These are phyloP conservation scores for Thripadectes ignobilis DNA, from an alignment of 2,797 vertebrate genomes.

Conservation along the genomic window DNA sequence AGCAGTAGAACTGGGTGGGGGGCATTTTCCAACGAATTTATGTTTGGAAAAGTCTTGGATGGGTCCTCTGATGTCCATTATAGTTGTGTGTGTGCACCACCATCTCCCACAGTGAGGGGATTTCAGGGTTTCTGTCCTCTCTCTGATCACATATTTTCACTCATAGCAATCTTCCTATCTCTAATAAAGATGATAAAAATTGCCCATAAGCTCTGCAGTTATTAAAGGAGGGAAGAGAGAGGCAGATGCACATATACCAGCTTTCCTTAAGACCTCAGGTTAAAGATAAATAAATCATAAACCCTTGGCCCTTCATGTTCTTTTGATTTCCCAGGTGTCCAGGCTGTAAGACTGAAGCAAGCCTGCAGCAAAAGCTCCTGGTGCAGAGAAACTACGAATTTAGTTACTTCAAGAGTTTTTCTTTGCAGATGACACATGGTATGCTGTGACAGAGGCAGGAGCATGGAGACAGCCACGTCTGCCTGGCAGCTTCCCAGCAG, in stretches of 20 bases:
- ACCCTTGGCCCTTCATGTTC: background rate
- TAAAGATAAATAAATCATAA: slow-evolving; percentile 25
- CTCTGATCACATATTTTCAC: background rate
- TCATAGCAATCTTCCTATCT: background rate
- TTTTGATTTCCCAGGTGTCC: background rate
- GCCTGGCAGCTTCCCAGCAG: background rate
- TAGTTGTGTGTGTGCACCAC: fast-evolving
- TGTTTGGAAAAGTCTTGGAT: fast-evolving
- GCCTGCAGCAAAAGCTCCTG: background rate
- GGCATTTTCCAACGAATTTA: fast-evolving
- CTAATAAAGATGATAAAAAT: background rate
- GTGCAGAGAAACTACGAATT: background rate
- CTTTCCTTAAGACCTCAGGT: background rate
- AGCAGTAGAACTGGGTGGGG: background rate
- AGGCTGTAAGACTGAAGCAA: background rate
- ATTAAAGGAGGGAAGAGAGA: background rate
- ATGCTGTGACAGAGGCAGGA: background rate
- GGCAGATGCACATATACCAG: background rate
- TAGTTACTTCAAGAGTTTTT: background rate
- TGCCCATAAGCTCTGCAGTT: background rate
- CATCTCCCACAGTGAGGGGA: background rate
- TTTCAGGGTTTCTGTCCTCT: background rate
- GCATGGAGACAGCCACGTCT: background rate
- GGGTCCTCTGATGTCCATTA: background rate
- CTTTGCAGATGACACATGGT: background rate